Evolutionary conservation across 2,797 vertebrate species (phyloP).

Genomic region (Urocyon cinereoargenteus): DNA sequence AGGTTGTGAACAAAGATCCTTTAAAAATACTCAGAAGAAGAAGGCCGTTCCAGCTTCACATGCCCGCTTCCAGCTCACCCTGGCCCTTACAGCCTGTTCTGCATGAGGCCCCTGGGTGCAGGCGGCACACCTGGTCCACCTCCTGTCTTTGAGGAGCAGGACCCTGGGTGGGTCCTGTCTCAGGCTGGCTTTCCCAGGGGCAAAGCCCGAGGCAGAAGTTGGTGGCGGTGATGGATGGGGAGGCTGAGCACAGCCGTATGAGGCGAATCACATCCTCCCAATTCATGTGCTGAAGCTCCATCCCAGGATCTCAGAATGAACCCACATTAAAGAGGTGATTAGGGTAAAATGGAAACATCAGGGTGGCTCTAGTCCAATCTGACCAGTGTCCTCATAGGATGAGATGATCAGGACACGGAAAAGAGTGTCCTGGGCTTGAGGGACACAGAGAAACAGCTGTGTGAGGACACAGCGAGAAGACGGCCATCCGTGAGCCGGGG

Average conservation of each 20-base stretch:
- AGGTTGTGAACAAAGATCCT: neutral
- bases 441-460: rapidly evolving
- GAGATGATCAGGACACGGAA: neutral
- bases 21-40: neutral
- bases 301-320: neutral
- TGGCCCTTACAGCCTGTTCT: no score
- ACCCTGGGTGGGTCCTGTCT: no score
- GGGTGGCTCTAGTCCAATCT: neutral
- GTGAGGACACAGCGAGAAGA: rapidly evolving
- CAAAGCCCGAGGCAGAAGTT: neutral
- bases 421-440: rapidly evolving
- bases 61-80: neutral
- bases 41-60: rapidly evolving
- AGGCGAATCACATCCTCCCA: neutral
- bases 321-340: neutral
- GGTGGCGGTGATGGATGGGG: neutral
- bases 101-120: neutral
- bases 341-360: neutral
- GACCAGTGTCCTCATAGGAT: neutral
- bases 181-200: neutral
- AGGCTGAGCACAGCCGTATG: neutral
- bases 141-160: neutral
- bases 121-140: rapidly evolving
- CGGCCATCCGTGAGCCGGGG: rapidly evolving
- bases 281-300: neutral